Evolutionary conservation across 37 sponge, comb jelly and placozoan genomes (phyloP), one percentile per base, ranked within the genome.

Genomic region (Theonella swinhoei): DNA sequence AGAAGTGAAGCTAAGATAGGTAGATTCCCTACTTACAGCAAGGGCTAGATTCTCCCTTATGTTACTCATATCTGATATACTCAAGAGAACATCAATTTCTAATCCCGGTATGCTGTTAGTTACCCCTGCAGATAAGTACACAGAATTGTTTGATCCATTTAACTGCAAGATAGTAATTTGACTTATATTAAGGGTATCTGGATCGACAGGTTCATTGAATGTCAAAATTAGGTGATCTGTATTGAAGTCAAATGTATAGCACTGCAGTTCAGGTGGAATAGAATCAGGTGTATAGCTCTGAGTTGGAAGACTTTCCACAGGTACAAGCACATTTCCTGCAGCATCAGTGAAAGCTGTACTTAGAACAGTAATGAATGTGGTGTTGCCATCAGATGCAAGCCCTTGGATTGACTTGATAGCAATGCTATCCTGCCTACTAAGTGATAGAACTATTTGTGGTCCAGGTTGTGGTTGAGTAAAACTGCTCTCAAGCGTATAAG

Each of bases 141-240:
- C 59, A 36, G 79, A 68, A 39, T 79, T 85, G 62, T 33, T 75
- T 19, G 88, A 82, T 23, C 80, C 78, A 43, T 54, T 67, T 14
- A 82, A 36, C 58, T 85, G 63, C 36, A 89, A 79, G 28, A 89
- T 65, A 20, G 84, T 64, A 36, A 92, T 79, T 38, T 80, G 68
- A 2, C 70, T 68, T 33, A 83, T 75, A 67, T 89, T 83, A 20
- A 93, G 80, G 64, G 72, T 86, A 17, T 5, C 37, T 60, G 93
- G 83, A 31, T 93, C 88, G 0, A 96, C 92, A 29, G 94, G 94
- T 40, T 88, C 91, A 40, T 41, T 59, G 84, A 96, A 96, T 2
- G 92, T 87, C 20, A 96, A 77, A 7, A 36, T 60, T 29, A 96
- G 83, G 31, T 66, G 40, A 29, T 85, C 88, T 1, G 74, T 65